Evolutionary conservation across 2,888 invertebrate genomes (phyloP).

Genomic region (Dicroscelio sp.): DNA sequence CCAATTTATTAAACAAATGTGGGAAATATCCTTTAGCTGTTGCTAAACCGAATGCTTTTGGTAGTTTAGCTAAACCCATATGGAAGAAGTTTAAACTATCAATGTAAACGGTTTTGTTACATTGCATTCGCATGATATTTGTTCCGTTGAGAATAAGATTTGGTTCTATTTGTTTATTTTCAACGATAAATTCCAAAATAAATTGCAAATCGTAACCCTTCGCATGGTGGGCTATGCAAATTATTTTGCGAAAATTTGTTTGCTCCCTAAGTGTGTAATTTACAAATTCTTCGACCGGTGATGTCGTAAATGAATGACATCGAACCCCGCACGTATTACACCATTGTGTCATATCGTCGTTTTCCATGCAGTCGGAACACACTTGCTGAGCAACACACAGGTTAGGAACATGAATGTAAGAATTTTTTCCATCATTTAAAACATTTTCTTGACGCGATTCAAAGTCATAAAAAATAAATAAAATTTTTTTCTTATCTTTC

Average conservation of each 20-base stretch:
- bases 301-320: conserved; percentile 72
- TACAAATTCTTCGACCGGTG: no score
- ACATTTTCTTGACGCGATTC: conserved; percentile 33
- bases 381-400: conserved; percentile 29
- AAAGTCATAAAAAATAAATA: conserved; percentile 43
- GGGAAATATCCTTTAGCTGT: conserved; percentile 64
- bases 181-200: no score
- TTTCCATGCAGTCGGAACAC: conserved; percentile 21
- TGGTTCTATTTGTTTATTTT: background rate
- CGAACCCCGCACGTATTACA: conserved; percentile 40
- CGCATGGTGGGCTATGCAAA: no score
- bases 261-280: no score
- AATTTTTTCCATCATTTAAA: background rate
- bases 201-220: no score
- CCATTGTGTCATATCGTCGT: background rate
- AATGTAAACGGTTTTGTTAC: conserved; percentile 77
- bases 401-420: conserved; percentile 25
- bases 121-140: conserved; percentile 76
- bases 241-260: no score
- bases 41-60: conserved; percentile 85
- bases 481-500: background rate
- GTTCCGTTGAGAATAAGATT: conserved; percentile 73
- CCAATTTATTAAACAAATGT: conserved; percentile 76
- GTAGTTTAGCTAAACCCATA: conserved; percentile 83
- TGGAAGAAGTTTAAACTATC: conserved; percentile 86